These are phyloP conservation scores for Creontiades dilutus DNA, from an alignment of 2,888 invertebrate species.

Conservation along the genomic window DNA sequence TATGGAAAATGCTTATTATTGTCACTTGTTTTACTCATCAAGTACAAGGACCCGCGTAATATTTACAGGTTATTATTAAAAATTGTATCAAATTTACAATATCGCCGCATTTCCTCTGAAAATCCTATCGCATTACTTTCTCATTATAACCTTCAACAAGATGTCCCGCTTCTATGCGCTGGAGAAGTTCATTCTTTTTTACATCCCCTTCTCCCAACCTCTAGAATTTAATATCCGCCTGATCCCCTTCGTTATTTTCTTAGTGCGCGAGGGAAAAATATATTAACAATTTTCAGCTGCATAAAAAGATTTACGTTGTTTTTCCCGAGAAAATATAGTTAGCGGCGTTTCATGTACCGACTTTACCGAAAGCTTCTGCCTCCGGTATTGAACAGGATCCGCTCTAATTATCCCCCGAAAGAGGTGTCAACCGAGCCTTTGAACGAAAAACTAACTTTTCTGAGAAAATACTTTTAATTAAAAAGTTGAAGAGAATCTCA, in stretches of 20 bases:
- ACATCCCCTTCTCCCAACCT: background rate
- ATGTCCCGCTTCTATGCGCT: background rate
- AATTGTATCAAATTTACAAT: too few species aligned
- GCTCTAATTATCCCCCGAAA: background rate
- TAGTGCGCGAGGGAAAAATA: background rate
- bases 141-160: background rate
- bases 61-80: too few species aligned
- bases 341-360: background rate
- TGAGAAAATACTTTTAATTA: background rate
- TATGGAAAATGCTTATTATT: too few species aligned
- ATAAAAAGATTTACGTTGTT: background rate
- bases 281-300: constrained; percentile 20
- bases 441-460: background rate
- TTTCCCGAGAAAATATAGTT: background rate
- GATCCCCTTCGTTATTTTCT: background rate
- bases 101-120: too few species aligned
- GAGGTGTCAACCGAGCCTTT: background rate
- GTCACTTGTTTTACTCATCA: too few species aligned
- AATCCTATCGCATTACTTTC: background rate
- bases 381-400: background rate
- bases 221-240: constrained; percentile 33
- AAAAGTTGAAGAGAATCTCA: background rate
- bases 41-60: too few species aligned
- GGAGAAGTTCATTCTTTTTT: constrained; percentile 19
- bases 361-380: background rate